Conservation (phyloP, 2,797 vertebrate genomes). For the Platalea minor region DNA sequence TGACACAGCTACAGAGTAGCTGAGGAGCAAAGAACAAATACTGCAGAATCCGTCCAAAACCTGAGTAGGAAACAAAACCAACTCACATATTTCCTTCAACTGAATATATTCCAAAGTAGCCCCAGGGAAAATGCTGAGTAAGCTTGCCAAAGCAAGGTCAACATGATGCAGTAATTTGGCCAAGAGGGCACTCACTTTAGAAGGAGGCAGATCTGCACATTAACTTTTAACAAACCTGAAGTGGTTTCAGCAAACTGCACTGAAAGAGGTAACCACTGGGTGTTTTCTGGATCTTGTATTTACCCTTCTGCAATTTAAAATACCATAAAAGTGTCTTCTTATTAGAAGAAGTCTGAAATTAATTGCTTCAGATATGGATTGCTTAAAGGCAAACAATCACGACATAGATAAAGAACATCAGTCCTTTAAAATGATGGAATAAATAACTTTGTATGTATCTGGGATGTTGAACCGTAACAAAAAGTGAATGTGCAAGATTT, state of each 20-base stretch:
- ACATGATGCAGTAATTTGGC: background rate
- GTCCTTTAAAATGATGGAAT: background rate
- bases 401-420: background rate
- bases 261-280: background rate
- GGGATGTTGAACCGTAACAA: background rate
- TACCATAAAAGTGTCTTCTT: background rate
- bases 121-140: background rate
- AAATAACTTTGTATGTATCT: background rate
- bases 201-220: background rate
- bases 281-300: background rate
- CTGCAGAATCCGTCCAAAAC: background rate
- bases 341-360: background rate
- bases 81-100: background rate
- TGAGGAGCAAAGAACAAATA: slow-evolving; percentile 9
- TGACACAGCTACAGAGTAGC: background rate
- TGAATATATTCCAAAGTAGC: background rate
- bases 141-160: background rate
- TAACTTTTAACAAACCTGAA: background rate
- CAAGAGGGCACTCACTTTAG: background rate
- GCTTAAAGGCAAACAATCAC: background rate
- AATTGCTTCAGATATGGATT: background rate
- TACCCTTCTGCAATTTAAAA: background rate
- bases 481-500: background rate
- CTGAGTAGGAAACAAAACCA: background rate
- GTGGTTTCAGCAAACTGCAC: background rate